Base-by-base conservation (phyloP, 1,140 invertebrate genomes). In the Pararge aegeria region DNA sequence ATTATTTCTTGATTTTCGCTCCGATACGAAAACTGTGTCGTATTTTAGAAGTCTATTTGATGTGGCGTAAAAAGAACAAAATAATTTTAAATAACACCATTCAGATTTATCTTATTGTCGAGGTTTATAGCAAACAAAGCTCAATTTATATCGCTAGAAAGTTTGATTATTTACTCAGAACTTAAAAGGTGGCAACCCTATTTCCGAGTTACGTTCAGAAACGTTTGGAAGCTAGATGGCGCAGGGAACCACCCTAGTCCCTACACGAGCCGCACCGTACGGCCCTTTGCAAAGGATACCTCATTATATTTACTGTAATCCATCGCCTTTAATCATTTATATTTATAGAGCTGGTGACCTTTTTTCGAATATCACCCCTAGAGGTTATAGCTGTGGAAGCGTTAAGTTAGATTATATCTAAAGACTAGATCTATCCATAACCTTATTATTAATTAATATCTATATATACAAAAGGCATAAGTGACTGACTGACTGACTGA, bases 241-340 rank as follows among this genome's bases (percentile, higher is more conserved):
- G 80, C 73, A 71, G 72, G 75, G 66, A 52, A 63, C 57, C 55
- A 51, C 62, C 66, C 70, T 61, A 12, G 30, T 34, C 30, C 30
- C 30, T 34, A 34, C 30, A 34, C 30, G 30, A 34, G 10, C 30
- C 2, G 61, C 57, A 46, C 30, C 2, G 61, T 57, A 46, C 70
- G 78, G 76, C 76, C 77, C 78, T 81, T 77, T 70, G 73, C 73
- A 64, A 80, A 81, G 80, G 83, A 89, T 83, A 85, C 83, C 82
- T 89, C 82, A 89, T 87, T 87, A 89, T 87, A 83, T 80, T 81
- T 64, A 76, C 78, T 77, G 78, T 86, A 83, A 86, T 85, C 82
- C 81, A 68, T 80, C 68, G 78, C 75, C 76, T 85, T 84, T 76
- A 77, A 84, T 78, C 78, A 84, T 83, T 78, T 79, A 78, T 80